Evolutionary conservation across 2,888 invertebrate genomes (phyloP).

Genomic region (Amitus sp.): DNA sequence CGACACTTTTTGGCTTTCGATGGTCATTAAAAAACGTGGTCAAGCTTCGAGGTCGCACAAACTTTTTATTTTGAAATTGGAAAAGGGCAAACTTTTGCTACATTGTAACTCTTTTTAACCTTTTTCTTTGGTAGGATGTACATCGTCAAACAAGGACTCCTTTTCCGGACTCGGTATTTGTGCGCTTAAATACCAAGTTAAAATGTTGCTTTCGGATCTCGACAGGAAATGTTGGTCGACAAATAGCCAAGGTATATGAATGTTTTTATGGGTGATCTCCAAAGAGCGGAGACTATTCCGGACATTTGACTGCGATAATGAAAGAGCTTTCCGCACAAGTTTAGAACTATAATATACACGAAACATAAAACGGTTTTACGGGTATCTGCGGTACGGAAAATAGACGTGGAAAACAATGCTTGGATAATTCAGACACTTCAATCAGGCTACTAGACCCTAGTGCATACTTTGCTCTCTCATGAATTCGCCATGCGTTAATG

Average conservation of each 20-base stretch:
- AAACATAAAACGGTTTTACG: conserved; percentile 27
- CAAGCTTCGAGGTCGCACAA: too few relatives aligned
- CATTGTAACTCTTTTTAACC: too few relatives aligned
- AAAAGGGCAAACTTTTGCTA: too few relatives aligned
- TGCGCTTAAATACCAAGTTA: too few relatives aligned
- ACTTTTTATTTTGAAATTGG: too few relatives aligned
- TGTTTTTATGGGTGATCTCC: conserved; percentile 42
- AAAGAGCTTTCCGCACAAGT: conserved; percentile 22
- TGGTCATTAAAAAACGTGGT: too few relatives aligned
- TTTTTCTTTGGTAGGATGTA: too few relatives aligned
- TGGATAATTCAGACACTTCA: not conserved
- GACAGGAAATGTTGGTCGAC: not conserved
- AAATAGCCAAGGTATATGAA: conserved; percentile 30
- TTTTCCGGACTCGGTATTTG: too few relatives aligned
- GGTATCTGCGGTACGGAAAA: not conserved
- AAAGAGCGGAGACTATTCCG: conserved; percentile 26
- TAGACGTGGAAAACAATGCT: not conserved
- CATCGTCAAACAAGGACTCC: too few relatives aligned
- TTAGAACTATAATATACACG: conserved; percentile 23
- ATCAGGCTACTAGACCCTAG: not conserved
- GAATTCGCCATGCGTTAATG: not conserved
- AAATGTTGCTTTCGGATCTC: not conserved
- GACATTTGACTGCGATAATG: conserved; percentile 29
- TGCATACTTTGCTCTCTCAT: not conserved
- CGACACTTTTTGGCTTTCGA: too few relatives aligned